phyloP scores from a whole-genome alignment of 2,797 vertebrate species.

The Enteromius mattozi region DNA sequence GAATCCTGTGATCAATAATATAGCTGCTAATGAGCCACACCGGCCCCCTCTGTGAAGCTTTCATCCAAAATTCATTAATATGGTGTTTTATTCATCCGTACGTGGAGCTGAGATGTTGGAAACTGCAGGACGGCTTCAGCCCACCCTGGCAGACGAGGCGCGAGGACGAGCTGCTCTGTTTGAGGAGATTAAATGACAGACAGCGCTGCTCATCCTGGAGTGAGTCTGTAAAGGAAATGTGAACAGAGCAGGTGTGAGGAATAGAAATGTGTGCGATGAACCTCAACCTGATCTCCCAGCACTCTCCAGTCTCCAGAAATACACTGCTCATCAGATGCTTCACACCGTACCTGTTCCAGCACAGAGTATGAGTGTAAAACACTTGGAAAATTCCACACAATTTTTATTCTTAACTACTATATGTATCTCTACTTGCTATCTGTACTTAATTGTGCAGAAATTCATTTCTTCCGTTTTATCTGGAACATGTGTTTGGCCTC shows the following conservation, averaged over 20 bases:
- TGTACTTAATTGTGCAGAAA: not conserved
- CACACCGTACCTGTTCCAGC: not conserved
- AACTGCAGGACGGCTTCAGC: slow-evolving; percentile 71
- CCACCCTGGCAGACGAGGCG: slow-evolving; percentile 63
- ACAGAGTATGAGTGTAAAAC: not conserved
- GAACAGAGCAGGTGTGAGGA: slow-evolving; percentile 15
- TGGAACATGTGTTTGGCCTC: too few species aligned
- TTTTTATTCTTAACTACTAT: not conserved
- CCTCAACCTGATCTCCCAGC: slow-evolving; percentile 7
- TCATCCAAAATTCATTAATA: slow-evolving; percentile 85
- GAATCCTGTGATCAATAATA: slow-evolving; percentile 83
- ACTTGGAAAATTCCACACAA: not conserved
- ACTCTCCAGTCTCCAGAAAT: slow-evolving; percentile 1
- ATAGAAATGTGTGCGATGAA: slow-evolving; percentile 9
- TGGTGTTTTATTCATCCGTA: slow-evolving; percentile 83
- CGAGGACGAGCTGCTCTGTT: slow-evolving; percentile 59
- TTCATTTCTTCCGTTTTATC: too few species aligned
- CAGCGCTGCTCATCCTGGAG: slow-evolving; percentile 22
- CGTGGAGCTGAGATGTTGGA: slow-evolving; percentile 78
- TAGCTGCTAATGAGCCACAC: slow-evolving; percentile 78
- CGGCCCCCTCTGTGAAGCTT: slow-evolving; percentile 76
- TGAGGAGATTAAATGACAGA: slow-evolving; percentile 49
- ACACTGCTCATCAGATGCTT: not conserved
- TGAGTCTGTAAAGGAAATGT: slow-evolving; percentile 24
- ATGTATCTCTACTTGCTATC: not conserved